Base-by-base conservation (phyloP, 1,140 invertebrate species). In the Branchinecta lynchi region DNA sequence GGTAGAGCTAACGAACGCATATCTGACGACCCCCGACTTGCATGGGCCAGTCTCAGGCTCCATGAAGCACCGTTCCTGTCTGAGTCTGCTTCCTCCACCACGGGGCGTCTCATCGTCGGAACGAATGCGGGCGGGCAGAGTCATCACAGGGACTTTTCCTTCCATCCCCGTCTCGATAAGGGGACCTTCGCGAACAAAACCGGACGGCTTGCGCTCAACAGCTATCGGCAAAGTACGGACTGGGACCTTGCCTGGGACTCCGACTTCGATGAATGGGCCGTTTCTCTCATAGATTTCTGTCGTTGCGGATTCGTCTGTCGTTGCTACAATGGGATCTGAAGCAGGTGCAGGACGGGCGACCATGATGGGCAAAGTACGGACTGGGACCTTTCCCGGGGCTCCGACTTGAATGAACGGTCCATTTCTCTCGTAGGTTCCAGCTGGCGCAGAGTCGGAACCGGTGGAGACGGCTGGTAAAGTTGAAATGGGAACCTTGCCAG, bases 1-100 rank as follows among this genome's bases (percentile, higher is more conserved):
- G 17, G 81, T 83, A 72, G 84, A 84, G 5, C 86, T 81, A 77
- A 90, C 89, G 78, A 93, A 93, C 74, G 85, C 85, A 82, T 86
- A 93, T 32, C 87, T 43, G 15, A 15, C 44, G 7, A 69, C 10
- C 7, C 10, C n/a, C 7, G 32, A 15, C 17, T 43, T n/a, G 66
- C 70, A 70, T 20, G 66, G 67, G 8, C 70, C 70, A 65, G 20
- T 3, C 15, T 70, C 65, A n/a, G 43, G 20, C 0, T 43, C 46
- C 21, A 70, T 8, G 3, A 5, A 45, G 45, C 69, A 70, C 8
- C 65, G 21, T 15, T 66, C 51, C 3, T 15, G 68, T 15, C 45
- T 45, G 44, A 51, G 32, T 32, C 32, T 32, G 32, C 32, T 32
- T 32, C 32, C 32, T 1, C 32, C 32, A 32, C 32, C 32, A 32